A percentile compares a stretch with the other conserved stretches of the same genome.
These are phyloP conservation scores for Pao palembangensis DNA, from an alignment of 2,113 vertebrate species.

Conservation along the genomic window DNA sequence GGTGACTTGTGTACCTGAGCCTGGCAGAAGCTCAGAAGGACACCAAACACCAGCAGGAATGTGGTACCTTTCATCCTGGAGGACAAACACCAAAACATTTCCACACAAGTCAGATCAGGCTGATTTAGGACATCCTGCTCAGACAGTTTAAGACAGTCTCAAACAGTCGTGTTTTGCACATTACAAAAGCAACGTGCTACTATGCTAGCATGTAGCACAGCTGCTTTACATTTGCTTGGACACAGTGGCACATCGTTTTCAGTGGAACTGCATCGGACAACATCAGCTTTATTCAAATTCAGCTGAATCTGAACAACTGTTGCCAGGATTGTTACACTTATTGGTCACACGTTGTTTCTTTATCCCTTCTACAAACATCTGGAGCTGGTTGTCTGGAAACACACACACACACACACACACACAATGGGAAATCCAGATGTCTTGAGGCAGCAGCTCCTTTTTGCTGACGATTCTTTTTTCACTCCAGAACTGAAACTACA, in stretches of 20 bases:
- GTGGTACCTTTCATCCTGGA: conserved; percentile 66
- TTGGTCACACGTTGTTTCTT: too few relatives aligned
- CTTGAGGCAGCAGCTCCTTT: background rate
- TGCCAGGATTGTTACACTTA: too few relatives aligned
- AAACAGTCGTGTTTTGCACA: background rate
- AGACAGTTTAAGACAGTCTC: background rate
- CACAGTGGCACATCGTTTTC: too few relatives aligned
- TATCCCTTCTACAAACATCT: background rate
- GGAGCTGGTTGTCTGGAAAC: background rate
- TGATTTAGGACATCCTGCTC: background rate
- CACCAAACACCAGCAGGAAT: conserved; percentile 59
- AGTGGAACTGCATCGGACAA: too few relatives aligned
- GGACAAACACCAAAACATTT: conserved; percentile 14
- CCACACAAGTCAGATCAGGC: background rate
- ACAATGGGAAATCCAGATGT: background rate
- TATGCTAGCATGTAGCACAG: too few relatives aligned
- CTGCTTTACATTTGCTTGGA: too few relatives aligned
- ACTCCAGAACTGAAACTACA: background rate
- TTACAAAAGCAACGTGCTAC: background rate
- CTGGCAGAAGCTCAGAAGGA: conserved; percentile 45
- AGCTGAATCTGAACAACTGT: too few relatives aligned
- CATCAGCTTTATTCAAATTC: too few relatives aligned
- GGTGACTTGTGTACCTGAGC: conserved; percentile 59
- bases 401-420: conserved; percentile 21
- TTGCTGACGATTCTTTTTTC: background rate